phyloP scores from a whole-genome alignment of 2,797 vertebrate species.

The Sebastes melanostomus region DNA sequence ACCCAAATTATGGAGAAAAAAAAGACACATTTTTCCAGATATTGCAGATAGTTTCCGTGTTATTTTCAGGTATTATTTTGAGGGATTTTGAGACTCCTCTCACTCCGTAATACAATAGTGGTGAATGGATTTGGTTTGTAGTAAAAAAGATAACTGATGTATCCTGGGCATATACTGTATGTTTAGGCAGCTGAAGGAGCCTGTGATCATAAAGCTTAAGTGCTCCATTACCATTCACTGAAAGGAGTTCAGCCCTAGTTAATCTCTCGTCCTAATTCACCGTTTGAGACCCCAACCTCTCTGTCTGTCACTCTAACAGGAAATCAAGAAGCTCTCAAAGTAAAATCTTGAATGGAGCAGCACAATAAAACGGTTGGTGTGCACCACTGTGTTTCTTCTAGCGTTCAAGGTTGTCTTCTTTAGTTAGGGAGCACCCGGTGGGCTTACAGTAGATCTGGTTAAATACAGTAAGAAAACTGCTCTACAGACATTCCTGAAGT shows the following conservation, averaged over 20 bases:
- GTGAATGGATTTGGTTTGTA: neutral
- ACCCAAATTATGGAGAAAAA: neutral
- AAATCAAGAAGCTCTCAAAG: neutral
- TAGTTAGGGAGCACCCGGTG: neutral
- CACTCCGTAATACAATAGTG: neutral
- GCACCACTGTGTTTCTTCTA: neutral
- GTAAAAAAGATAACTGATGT: neutral
- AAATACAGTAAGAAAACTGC: neutral
- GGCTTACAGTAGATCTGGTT: neutral
- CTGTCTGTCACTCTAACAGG: neutral
- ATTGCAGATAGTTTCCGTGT: neutral
- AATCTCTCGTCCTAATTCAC: neutral
- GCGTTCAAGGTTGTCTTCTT: neutral
- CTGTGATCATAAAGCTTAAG: neutral
- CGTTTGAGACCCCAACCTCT: neutral
- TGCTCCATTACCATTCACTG: neutral
- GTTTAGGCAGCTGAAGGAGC: neutral
- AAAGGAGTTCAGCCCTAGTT: neutral
- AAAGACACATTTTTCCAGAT: no score
- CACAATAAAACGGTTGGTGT: neutral
- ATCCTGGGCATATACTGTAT: no score
- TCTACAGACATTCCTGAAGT: neutral
- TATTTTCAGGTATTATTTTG: neutral
- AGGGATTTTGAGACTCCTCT: neutral
- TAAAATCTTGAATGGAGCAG: neutral